These are phyloP conservation scores for Pica pica DNA, from an alignment of 2,113 vertebrate species.

Conservation along the genomic window DNA sequence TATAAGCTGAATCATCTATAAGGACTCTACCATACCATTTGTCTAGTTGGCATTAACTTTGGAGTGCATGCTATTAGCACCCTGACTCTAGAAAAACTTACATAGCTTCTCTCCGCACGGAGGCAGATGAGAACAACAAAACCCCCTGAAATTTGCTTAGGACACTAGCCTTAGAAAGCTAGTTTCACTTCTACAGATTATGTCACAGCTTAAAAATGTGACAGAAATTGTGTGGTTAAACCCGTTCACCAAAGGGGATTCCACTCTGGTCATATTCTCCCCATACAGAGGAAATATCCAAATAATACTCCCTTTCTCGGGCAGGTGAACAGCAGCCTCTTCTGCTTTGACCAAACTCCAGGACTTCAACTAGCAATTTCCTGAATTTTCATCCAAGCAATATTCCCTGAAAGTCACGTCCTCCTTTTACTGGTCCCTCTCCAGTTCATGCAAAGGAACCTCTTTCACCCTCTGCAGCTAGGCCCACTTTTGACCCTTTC, in stretches of 20 bases:
- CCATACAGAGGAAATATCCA: background rate
- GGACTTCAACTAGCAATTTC: background rate
- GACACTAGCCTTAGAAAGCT: background rate
- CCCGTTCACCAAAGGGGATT: background rate
- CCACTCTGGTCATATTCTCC: background rate
- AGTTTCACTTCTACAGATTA: background rate
- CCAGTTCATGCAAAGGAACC: background rate
- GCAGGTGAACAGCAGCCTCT: background rate
- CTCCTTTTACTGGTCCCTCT: background rate
- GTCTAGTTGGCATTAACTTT: background rate
- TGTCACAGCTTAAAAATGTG: background rate
- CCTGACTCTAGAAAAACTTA: background rate
- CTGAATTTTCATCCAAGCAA: rapidly evolving
- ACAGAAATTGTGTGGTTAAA: background rate
- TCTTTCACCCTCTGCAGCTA: background rate
- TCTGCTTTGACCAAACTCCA: background rate
- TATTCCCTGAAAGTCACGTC: background rate
- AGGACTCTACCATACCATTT: background rate
- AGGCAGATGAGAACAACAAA: background rate
- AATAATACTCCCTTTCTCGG: background rate
- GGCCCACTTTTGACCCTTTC: background rate
- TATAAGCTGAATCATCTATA: background rate
- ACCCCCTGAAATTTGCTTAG: background rate
- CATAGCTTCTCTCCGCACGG: background rate
- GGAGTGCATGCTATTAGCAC: background rate